These are phyloP conservation scores for Glyphotaelius pellucidus DNA, from an alignment of 2,888 invertebrate species.

Conservation along the genomic window DNA sequence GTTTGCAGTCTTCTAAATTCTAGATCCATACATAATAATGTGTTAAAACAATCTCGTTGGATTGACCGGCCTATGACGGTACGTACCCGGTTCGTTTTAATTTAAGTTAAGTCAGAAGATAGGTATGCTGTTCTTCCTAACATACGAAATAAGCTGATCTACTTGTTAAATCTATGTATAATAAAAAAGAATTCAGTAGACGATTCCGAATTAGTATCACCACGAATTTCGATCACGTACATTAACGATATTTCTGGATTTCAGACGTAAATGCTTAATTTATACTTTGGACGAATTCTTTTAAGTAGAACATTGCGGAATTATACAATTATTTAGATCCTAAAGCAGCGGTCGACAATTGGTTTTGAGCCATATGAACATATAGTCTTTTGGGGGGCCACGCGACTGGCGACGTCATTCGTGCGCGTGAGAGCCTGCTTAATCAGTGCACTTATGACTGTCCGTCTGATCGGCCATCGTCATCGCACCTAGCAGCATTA, in stretches of 20 bases:
- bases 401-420: no score
- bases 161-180: not conserved
- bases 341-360: not conserved
- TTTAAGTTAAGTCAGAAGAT: not conserved
- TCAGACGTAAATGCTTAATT: not conserved
- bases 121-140: not conserved
- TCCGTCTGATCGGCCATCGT: no score
- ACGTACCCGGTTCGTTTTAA: not conserved
- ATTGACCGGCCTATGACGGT: not conserved
- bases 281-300: not conserved
- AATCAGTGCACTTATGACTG: no score
- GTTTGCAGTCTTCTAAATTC: not conserved
- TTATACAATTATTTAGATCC: not conserved
- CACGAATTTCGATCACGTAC: not conserved
- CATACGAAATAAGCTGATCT: not conserved
- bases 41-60: not conserved
- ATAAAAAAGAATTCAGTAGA: not conserved
- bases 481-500: no score
- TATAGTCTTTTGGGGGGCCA: no score
- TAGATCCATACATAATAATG: not conserved
- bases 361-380: no score
- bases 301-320: not conserved
- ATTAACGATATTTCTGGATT: constrained; percentile 2
- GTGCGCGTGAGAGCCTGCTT: no score
- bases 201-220: not conserved